Base-by-base conservation (phyloP, 1,140 invertebrate species). In the Scylla paramamosain region DNA sequence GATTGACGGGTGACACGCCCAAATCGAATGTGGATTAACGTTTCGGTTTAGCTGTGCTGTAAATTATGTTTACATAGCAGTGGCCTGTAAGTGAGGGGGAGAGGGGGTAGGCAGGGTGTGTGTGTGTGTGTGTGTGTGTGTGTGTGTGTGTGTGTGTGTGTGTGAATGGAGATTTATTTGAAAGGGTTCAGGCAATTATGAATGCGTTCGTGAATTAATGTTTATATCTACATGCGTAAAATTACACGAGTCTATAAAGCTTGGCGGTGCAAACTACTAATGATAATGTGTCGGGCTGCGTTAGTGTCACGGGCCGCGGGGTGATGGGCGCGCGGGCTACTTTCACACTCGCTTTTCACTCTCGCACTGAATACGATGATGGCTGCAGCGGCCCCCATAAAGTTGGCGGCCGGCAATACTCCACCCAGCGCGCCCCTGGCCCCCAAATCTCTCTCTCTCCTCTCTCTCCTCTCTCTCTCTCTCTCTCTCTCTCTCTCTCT, bases 11-110 rank as follows among this genome's bases (percentile, higher is more conserved):
- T 92, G 48, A 92, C 91, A 32, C 32, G 31, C n/a, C 91, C 91
- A 92, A 92, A 92, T 92, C 59, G 91, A 92, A 92, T 92, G 67
- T 83, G 91, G 91, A 92, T 92, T 92, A 92, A 67, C 91, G 91
- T n/a, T 32, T 48, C 67, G 67, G 91, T 59, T 92, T 92, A 92
- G 87, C 67, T 92, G 91, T 92, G 29, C 91, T 83, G 67, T 92
- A 83, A 92, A 92, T 92, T 92, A 83, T 92, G 91, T 92, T 92
- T 82, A 92, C 91, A 48, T 45, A 52, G 28, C 91, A 83, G 82
- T 92, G 39, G 91, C n/a, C 52, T 39, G 59, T 10, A 90, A 32
- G 45, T 29, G 46, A 32, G 16, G 88, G 46, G 88, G n/a, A 32
- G 83, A 20, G 39, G 28, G 46, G 45, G n/a, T 39, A 48, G 88